Evolutionary conservation across 2,797 vertebrate species (phyloP).

Genomic region (Schizothorax lantsangensis): DNA sequence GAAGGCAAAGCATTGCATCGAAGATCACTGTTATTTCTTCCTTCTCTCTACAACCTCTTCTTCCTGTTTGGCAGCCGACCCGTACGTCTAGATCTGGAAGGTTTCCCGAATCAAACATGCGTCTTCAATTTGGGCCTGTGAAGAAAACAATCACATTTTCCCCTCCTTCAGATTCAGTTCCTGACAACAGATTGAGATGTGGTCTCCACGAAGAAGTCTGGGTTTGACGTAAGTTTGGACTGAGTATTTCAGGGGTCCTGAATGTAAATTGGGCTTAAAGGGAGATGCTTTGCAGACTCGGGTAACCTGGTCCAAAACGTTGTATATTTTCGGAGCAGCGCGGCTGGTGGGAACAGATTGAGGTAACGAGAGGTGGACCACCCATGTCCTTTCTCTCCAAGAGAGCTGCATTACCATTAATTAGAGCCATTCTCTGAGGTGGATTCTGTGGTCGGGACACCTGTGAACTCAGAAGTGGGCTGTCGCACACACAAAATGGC

Average conservation of each 20-base stretch:
- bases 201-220: slow-evolving; percentile 57
- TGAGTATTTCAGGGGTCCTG: slow-evolving; percentile 59
- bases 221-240: slow-evolving; percentile 73
- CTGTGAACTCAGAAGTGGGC: slow-evolving; percentile 60
- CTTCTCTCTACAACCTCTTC: slow-evolving; percentile 51
- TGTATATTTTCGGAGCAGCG: slow-evolving; percentile 74
- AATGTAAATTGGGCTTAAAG: slow-evolving; percentile 72
- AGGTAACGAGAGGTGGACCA: slow-evolving; percentile 71
- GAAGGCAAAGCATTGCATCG: slow-evolving; percentile 52
- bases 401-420: slow-evolving; percentile 71
- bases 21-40: slow-evolving; percentile 61
- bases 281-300: slow-evolving; percentile 55
- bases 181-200: slow-evolving; percentile 64
- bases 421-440: slow-evolving; percentile 75
- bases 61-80: slow-evolving; percentile 61
- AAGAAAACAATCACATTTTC: slow-evolving; percentile 58
- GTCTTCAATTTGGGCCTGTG: slow-evolving; percentile 60
- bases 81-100: slow-evolving; percentile 55
- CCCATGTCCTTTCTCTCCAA: slow-evolving; percentile 68
- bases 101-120: slow-evolving; percentile 58
- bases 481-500: slow-evolving; percentile 18
- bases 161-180: slow-evolving; percentile 47
- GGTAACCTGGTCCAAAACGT: slow-evolving; percentile 58
- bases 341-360: slow-evolving; percentile 61
- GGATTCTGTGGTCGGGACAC: slow-evolving; percentile 76